phyloP scores from a whole-genome alignment of 1,140 invertebrate species.

The Orius laevigatus region DNA sequence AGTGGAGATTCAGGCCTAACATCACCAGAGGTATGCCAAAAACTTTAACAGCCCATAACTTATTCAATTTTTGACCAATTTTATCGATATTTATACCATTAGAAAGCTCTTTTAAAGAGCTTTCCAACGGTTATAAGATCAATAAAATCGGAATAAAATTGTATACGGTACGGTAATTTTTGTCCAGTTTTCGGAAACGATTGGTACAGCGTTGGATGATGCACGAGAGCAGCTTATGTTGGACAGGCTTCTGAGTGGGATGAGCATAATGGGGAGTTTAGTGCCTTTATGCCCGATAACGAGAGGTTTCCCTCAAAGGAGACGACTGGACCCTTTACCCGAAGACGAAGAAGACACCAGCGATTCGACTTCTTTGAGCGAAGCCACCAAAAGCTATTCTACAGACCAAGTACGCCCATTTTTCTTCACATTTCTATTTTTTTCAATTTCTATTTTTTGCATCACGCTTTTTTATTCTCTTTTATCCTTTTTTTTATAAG shows the following conservation, averaged over 20 bases:
- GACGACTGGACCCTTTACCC: constrained; percentile 18
- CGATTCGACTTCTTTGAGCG: constrained; percentile 17
- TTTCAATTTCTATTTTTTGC: not conserved
- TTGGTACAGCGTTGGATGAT: constrained; percentile 17
- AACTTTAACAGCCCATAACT: no score
- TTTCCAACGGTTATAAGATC: no score
- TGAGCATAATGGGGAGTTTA: constrained; percentile 11
- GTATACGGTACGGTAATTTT: no score
- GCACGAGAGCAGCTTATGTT: constrained; percentile 20
- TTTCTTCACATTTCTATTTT: not conserved
- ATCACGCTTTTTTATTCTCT: not conserved
- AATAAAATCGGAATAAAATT: no score
- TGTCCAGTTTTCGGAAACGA: not conserved
- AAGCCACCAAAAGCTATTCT: constrained; percentile 18
- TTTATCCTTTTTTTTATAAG: not conserved
- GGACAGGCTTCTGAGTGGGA: constrained; percentile 19
- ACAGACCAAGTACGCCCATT: constrained; percentile 18
- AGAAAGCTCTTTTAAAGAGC: no score
- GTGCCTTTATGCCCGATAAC: constrained; percentile 11
- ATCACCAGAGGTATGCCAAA: constrained; percentile 13
- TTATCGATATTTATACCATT: no score
- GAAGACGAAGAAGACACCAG: constrained; percentile 20
- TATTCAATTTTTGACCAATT: no score
- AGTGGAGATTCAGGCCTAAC: constrained; percentile 37
- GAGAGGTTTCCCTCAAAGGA: constrained; percentile 16